Evolutionary conservation across 2,888 invertebrate genomes (phyloP).

Genomic region (Leptopilina drosophilae): DNA sequence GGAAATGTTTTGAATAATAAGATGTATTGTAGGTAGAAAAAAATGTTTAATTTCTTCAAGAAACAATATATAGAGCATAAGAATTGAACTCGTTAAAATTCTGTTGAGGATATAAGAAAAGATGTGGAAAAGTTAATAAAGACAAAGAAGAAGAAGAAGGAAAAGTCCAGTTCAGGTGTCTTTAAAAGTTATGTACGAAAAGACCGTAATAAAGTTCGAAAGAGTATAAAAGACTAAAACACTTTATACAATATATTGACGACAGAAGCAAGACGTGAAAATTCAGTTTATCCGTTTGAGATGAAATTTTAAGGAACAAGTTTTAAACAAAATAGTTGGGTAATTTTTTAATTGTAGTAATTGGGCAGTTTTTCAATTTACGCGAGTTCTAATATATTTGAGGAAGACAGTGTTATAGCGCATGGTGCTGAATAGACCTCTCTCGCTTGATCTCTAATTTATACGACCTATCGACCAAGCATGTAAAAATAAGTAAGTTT

Average conservation of each 20-base stretch:
- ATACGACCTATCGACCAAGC: too few relatives aligned
- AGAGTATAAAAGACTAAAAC: not conserved
- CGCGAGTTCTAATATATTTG: too few relatives aligned
- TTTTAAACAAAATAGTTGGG: too few relatives aligned
- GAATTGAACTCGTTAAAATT: not conserved
- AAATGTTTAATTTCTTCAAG: too few relatives aligned
- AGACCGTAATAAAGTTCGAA: not conserved
- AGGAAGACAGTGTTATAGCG: too few relatives aligned
- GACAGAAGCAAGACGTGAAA: not conserved
- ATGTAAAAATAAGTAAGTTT: too few relatives aligned
- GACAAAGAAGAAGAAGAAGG: not conserved
- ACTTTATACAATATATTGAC: not conserved
- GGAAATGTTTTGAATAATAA: too few relatives aligned
- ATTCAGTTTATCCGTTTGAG: not conserved
- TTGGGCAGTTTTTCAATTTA: too few relatives aligned
- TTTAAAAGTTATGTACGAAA: not conserved
- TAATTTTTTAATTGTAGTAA: not conserved
- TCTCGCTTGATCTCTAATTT: too few relatives aligned
- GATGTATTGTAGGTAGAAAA: too few relatives aligned
- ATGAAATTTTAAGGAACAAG: too few relatives aligned
- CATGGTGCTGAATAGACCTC: too few relatives aligned
- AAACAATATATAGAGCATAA: not conserved
- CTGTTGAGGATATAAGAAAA: not conserved
- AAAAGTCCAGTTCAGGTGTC: not conserved
- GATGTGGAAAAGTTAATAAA: not conserved